phyloP scores from a whole-genome alignment of 2,888 invertebrate genomes.

The Seira sanloemensis region DNA sequence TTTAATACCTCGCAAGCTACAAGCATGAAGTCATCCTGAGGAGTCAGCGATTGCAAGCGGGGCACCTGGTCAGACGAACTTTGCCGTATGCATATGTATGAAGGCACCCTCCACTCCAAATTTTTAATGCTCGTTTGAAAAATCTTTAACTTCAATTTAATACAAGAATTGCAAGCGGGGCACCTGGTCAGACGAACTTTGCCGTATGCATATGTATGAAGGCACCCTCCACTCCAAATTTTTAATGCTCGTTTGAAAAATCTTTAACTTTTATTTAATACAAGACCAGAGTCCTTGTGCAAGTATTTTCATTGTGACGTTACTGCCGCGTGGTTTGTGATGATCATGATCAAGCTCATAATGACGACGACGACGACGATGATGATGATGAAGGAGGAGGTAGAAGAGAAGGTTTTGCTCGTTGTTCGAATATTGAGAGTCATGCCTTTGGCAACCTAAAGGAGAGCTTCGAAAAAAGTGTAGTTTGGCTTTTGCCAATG shows the following conservation, averaged over 20 bases:
- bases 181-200: slow-evolving; percentile 22
- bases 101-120: background rate
- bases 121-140: background rate
- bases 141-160: background rate
- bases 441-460: slow-evolving; percentile 48
- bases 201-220: too few species aligned
- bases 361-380: background rate
- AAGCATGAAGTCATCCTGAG: background rate
- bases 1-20: background rate
- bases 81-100: too few species aligned
- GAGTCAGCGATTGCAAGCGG: slow-evolving; percentile 23
- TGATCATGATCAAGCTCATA: too few species aligned
- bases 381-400: slow-evolving; percentile 12
- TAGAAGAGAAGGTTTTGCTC: slow-evolving; percentile 12
- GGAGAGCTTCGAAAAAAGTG: slow-evolving; percentile 18
- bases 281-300: too few species aligned
- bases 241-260: too few species aligned
- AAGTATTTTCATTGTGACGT: too few species aligned
- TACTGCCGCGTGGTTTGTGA: too few species aligned
- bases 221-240: background rate
- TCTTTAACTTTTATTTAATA: too few species aligned
- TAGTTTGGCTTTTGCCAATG: background rate
- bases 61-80: slow-evolving; percentile 34
- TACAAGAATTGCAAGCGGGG: slow-evolving; percentile 23
- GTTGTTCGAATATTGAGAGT: slow-evolving; percentile 46